A percentile compares a stretch with the other conserved stretches of the same genome.
Conservation (phyloP, 92 coral and sea anemone species). For the Porites lobata region DNA sequence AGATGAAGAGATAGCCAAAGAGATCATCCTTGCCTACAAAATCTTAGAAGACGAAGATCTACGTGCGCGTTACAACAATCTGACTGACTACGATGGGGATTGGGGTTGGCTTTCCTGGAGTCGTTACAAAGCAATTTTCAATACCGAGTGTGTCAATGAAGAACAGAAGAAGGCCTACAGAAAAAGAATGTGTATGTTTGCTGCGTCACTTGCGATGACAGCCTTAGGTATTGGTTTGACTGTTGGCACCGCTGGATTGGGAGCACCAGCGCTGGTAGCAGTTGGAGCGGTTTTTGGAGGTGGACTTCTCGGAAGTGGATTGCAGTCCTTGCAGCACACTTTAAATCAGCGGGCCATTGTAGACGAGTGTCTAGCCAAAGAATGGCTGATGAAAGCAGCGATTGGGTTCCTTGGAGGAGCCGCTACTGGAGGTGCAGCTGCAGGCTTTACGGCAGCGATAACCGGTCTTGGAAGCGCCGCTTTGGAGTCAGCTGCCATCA, state of each 20-base stretch:
- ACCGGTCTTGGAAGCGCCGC: slow-evolving; percentile 55
- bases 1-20: slow-evolving; percentile 52
- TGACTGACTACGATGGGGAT: slow-evolving; percentile 51
- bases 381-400: slow-evolving; percentile 38
- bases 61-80: slow-evolving; percentile 54
- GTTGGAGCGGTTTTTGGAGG: slow-evolving; percentile 27
- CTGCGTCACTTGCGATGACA: slow-evolving; percentile 8
- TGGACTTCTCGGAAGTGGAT: slow-evolving; percentile 29
- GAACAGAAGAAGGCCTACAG: slow-evolving; percentile 42
- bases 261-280: slow-evolving; percentile 36
- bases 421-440: slow-evolving; percentile 53
- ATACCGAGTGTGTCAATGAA: slow-evolving; percentile 56
- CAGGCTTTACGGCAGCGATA: slow-evolving; percentile 43
- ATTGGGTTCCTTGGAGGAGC: slow-evolving; percentile 61
- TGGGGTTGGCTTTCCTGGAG: slow-evolving; percentile 50
- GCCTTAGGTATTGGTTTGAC: slow-evolving; percentile 20
- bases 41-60: slow-evolving; percentile 22
- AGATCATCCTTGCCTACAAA: slow-evolving; percentile 37
- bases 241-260: slow-evolving; percentile 42
- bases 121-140: slow-evolving; percentile 51
- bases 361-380: slow-evolving; percentile 40
- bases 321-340: slow-evolving; percentile 23
- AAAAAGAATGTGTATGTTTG: slow-evolving; percentile 8
- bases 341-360: slow-evolving; percentile 27
- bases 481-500: slow-evolving; percentile 11